Evolutionary conservation across 2,888 invertebrate genomes (phyloP), one percentile per base, ranked within the genome.

Genomic region (Oeneis ivallda): DNA sequence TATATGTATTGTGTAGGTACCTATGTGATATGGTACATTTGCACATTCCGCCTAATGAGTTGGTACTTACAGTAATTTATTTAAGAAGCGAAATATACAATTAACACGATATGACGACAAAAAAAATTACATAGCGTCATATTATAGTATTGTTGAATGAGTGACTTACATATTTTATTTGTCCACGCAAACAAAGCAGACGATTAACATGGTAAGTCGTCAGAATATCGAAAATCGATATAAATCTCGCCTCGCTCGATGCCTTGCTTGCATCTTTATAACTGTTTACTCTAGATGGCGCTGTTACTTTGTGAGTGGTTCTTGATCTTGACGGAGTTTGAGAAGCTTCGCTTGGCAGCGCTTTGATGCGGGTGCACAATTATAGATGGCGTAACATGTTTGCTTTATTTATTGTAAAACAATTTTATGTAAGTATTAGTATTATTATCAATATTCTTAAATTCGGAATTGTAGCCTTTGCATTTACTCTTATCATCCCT

Each of bases 121-220:
- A 39, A 56, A 37, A 54, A 1, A 39, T 53, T 26, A 45, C 9
- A 39, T 49, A 58, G 37, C 47, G 63, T 68, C 39, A 57, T 53
- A 59, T 61, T 45, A 49, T 57, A 53, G 41, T 60, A 59, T 50
- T 60, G n/a, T 56, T 68, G 26, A 63, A 70, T 49, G 63, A 67
- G 61, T 74, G 77, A 79, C 72, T 86, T 76, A 86, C 79, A 76
- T 76, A 78, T 77, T 85, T 86, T 91, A 84, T 90, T 80, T 90
- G 85, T 88, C 82, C 90, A 90, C 89, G 91, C 91, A 80, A 79
- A 74, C 89, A 61, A 86, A 86, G 85, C 89, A 91, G 90, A 87
- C 87, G 78, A 80, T 85, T 69, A 81, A 17, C 9, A 10, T 89
- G 91, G 91, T 91, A 89, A 91, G 91, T 87, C 78, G 84, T 83